Evolutionary conservation across 2,888 invertebrate species (phyloP), one percentile per base, ranked within the genome.

Genomic region (Lochmaea crataegi): DNA sequence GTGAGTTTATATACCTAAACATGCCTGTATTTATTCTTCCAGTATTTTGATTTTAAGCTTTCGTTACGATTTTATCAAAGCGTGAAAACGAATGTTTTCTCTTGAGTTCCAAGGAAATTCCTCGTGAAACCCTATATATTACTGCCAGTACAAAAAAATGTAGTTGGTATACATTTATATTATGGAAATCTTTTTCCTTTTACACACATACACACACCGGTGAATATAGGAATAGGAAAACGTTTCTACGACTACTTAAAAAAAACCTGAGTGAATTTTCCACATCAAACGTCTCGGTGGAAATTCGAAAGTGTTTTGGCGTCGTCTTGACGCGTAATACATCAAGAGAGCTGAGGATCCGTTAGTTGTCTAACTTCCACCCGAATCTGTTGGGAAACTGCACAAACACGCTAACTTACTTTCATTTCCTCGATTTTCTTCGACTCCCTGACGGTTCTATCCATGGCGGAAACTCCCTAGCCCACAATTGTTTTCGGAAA

Each of bases 401-500:
- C 68, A 63, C 80, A 82, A 79, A 81, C 80, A 80, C 77, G 78
- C 81, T 80, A 83, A 82, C 78, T 80, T 80, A 75, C 78, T 80
- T 81, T 81, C 82, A 82, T 83, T 83, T 82, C 80, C 82, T 79
- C 72, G 79, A 71, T 65, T 71, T 63, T 63, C 61, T 42, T 41
- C 61, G 38, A 63, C 61, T 73, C 73, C 72, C 63, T 68, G 72
- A 71, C 74, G 70, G 63, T 72, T 78, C 75, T 76, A 77, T 77
- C 75, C 72, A 69, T 58, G 73, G 74, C 76, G 76, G 77, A 78
- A 77, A 69, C 76, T 74, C 75, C 77, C 78, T 76, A 70, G 75
- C 73, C 75, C 75, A 78, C 83, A 85, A 87, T 85, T 86, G 86
- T 87, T 87, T 88, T 87, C 86, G 86, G 86, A 88, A 88, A 88